Evolutionary conservation across 2,797 vertebrate species (phyloP), one percentile per base, ranked within the genome.

Genomic region (Discoglossus pictus): DNA sequence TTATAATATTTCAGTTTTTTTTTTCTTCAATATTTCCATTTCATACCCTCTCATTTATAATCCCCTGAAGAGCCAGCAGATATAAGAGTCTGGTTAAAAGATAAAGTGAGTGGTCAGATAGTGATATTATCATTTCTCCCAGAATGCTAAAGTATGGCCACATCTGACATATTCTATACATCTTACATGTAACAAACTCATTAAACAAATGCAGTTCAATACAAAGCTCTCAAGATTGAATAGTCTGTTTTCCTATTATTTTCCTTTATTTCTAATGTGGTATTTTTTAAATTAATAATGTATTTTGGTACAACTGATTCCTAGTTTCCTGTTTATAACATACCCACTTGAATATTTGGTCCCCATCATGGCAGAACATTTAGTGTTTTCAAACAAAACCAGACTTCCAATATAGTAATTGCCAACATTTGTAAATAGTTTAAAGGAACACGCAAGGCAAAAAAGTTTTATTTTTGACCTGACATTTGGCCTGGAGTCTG

Each of bases 91-190:
- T 82, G 82, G 89, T 83, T 76, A 73, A 84, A 94, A 93, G 94
- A 93, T 84, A 78, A 89, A 94, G 93, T 88, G 92, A 93, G 90
- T 89, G 93, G 93, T 93, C 94, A 93, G 87, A 88, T 86, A 78
- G 78, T 78, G 93, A 96, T 94, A 88, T 83, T 94, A 95, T 96
- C 93, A 92, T 81, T 53, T 87, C 88, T 86, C 86, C 88, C 85
- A 89, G 89, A 90, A 92, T 84, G 86, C 89, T 76, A 89, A 83
- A 88, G 91, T 89, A 92, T 87, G 79, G 92, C 90, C n/a, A 90
- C 88, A 82, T 85, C 90, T 93, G 94, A 93, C 92, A 90, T 92
- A 89, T 93, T 95, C 92, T 94, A 92, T 93, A 92, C 90, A 91
- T 95, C 94, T 95, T 93, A 90, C 85, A 83, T 76, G 89, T 91